Conservation (phyloP, 2,888 invertebrate genomes). For the Rotaria magnacalcarata region DNA sequence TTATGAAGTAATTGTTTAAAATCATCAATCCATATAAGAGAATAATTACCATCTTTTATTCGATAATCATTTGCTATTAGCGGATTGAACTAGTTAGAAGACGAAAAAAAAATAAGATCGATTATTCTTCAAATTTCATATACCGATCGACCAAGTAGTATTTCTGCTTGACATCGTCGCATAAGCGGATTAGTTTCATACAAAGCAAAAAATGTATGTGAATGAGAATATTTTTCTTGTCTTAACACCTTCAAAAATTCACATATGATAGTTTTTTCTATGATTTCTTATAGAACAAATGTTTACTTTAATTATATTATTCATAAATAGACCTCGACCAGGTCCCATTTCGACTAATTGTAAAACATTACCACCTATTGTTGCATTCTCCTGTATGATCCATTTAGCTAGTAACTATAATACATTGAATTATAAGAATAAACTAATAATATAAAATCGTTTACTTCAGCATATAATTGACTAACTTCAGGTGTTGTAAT, state of each 20-base stretch:
- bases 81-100: neutral
- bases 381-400: constrained; percentile 76
- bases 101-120: neutral
- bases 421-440: constrained; percentile 34
- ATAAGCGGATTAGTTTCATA: constrained; percentile 72
- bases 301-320: constrained; percentile 77
- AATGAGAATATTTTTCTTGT: neutral
- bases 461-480: constrained; percentile 90
- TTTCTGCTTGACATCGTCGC: constrained; percentile 72
- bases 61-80: constrained; percentile 15
- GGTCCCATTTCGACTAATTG: constrained; percentile 92
- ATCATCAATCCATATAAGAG: constrained; percentile 40
- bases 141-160: constrained; percentile 64
- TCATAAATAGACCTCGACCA: constrained; percentile 80
- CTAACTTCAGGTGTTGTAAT: constrained; percentile 93
- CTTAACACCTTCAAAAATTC: neutral
- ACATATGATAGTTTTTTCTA: neutral
- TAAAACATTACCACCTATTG: constrained; percentile 70
- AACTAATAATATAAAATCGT: neutral
- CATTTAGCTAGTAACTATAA: constrained; percentile 77
- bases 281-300: neutral
- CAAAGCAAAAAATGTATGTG: constrained; percentile 41
- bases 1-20: constrained; percentile 28
- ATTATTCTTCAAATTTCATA: too few relatives aligned
- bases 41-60: constrained; percentile 16